phyloP scores from a whole-genome alignment of 1,140 invertebrate genomes.

The Ips typographus region DNA sequence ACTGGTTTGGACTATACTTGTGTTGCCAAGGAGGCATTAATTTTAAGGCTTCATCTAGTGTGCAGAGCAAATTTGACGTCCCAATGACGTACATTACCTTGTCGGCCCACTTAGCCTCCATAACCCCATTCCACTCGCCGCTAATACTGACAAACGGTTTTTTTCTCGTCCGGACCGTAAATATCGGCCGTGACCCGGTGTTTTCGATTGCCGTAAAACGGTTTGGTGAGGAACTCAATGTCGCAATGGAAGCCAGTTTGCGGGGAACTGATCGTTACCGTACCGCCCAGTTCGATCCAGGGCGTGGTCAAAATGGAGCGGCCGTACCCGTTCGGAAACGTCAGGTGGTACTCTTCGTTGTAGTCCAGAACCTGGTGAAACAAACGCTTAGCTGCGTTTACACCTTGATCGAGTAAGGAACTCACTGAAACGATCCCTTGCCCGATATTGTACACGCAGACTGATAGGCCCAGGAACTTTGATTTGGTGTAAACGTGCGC shows the following conservation, averaged over 20 bases:
- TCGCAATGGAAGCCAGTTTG: slow-evolving; percentile 88
- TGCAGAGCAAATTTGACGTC: too few species aligned
- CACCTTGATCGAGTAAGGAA: not conserved
- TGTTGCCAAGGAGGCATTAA: too few species aligned
- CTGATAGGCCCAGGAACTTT: slow-evolving; percentile 94
- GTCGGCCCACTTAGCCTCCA: slow-evolving; percentile 85
- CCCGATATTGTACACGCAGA: slow-evolving; percentile 88
- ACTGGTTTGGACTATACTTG: too few species aligned
- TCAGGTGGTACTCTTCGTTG: slow-evolving; percentile 90
- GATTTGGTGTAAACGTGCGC: slow-evolving; percentile 98
- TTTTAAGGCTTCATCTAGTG: too few species aligned
- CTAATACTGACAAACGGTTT: slow-evolving; percentile 84
- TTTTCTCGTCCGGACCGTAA: slow-evolving; percentile 75
- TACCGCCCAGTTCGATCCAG: slow-evolving; percentile 95
- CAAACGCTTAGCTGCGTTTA: not conserved
- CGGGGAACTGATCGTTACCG: slow-evolving; percentile 81
- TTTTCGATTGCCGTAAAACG: slow-evolving; percentile 95
- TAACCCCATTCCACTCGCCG: slow-evolving; percentile 96
- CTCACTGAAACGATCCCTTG: slow-evolving; percentile 70
- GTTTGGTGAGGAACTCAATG: slow-evolving; percentile 94
- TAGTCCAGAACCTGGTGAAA: slow-evolving; percentile 66
- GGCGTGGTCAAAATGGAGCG: slow-evolving; percentile 93
- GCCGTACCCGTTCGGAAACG: slow-evolving; percentile 96
- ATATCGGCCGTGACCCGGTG: slow-evolving; percentile 87
- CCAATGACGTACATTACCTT: slow-evolving; percentile 58